Percentiles rank a stretch among this genome's conserved stretches.
Conservation (phyloP, 2,888 invertebrate species). For the Epinotia nisella region DNA sequence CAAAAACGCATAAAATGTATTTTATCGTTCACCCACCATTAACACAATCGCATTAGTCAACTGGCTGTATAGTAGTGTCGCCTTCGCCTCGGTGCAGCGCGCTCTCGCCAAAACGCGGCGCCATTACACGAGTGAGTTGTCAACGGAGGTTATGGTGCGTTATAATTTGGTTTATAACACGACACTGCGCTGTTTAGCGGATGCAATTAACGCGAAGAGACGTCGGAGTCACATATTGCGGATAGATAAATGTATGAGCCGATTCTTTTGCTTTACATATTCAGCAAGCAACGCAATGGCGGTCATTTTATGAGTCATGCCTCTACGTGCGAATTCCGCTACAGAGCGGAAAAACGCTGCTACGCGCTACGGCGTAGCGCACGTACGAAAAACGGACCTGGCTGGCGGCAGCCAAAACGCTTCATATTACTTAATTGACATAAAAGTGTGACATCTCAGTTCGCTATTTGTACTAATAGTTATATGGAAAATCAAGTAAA, state of each 20-base stretch:
- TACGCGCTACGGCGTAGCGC: too few species aligned
- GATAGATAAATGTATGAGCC: background rate
- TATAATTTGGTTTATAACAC: slow-evolving; percentile 83
- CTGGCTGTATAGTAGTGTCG: slow-evolving; percentile 62
- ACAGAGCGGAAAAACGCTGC: too few species aligned
- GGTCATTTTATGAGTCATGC: too few species aligned
- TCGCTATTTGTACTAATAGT: too few species aligned
- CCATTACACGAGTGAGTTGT: slow-evolving; percentile 82
- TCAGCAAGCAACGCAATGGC: too few species aligned
- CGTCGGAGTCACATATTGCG: slow-evolving; percentile 41
- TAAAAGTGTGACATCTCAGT: too few species aligned
- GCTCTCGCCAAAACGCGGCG: slow-evolving; percentile 78
- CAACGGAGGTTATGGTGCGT: slow-evolving; percentile 80
- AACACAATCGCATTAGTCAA: slow-evolving; percentile 67
- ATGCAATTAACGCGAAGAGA: slow-evolving; percentile 65
- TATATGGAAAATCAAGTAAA: too few species aligned
- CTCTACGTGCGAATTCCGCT: too few species aligned
- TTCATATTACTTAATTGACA: too few species aligned
- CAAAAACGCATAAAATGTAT: slow-evolving; percentile 70
- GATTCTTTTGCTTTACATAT: background rate
- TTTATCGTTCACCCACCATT: slow-evolving; percentile 78
- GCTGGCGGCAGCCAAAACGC: too few species aligned
- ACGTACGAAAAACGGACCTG: too few species aligned
- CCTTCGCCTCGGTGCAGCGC: slow-evolving; percentile 56
- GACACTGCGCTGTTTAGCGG: slow-evolving; percentile 71